phyloP scores from a whole-genome alignment of 2,797 vertebrate genomes.

The Xenops minutus region DNA sequence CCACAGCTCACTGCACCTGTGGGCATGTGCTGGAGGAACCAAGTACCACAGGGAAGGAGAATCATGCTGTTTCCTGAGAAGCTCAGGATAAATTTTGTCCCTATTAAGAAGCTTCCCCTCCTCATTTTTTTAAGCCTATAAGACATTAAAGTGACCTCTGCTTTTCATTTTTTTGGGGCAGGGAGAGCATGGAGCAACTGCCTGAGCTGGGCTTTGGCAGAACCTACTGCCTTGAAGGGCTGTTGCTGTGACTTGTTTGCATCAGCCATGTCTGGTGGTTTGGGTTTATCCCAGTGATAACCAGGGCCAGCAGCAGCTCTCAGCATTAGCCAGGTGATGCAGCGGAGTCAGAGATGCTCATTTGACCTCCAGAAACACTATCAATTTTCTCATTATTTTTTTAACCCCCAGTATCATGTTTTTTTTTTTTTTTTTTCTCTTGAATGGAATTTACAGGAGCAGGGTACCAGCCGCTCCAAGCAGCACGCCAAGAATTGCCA shows the following conservation, averaged over 20 bases:
- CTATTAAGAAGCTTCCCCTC: background rate
- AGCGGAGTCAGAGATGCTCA: background rate
- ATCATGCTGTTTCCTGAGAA: background rate
- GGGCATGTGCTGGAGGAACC: rapidly evolving
- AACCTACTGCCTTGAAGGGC: background rate
- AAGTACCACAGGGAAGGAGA: background rate
- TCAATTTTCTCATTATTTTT: background rate
- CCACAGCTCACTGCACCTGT: background rate
- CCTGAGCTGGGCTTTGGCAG: background rate
- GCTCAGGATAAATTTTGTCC: background rate
- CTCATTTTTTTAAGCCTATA: background rate
- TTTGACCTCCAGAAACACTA: background rate
- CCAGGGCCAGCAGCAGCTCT: background rate
- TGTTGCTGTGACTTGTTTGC: background rate
- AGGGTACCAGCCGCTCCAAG: background rate
- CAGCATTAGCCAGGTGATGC: background rate
- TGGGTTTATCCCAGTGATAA: background rate
- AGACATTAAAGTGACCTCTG: background rate
- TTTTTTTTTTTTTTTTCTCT: background rate
- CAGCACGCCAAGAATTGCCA: background rate
- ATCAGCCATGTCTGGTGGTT: background rate
- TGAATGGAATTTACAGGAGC: background rate
- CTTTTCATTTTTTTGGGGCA: background rate
- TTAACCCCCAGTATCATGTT: rapidly evolving
- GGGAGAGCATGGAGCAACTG: background rate